Evolutionary conservation across 2,888 invertebrate species (phyloP), one percentile per base, ranked within the genome.

Genomic region (Zootermopsis nevadensis): DNA sequence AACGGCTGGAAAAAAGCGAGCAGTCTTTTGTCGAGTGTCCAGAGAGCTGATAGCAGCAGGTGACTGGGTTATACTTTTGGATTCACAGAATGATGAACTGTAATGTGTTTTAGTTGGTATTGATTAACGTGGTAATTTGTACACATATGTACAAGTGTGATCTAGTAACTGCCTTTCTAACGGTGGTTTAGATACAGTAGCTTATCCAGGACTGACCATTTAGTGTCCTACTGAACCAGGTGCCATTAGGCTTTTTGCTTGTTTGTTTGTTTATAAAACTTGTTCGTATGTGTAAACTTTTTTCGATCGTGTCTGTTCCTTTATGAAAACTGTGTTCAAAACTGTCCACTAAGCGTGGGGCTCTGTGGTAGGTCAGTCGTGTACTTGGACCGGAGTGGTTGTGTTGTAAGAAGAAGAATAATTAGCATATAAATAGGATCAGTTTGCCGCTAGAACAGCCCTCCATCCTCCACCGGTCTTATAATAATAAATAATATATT

Each of bases 111-210:
- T n/a, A 74, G 74, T 74, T 35, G 3, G 31, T 12, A 69, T 31
- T 69, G 69, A 69, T 69, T 74, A 74, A 74, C 74, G 24, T 42
- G 74, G 1, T 69, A 69, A 69, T 69, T 33, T 69, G 31, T 69
- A 69, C 69, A 69, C 33, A 33, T 33, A 19, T 7, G 24, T 7
- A 24, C 27, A 6, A 22, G 67, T 30, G 69, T 15, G 22, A 33
- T 69, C 33, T 30, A 74, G 74, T 42, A 38, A 42, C n/a, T 38
- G 19, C n/a, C 38, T 27, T 24, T 38, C 74, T 74, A 74, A 74
- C 74, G 74, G 74, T 74, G 38, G 38, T 74, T 74, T 74, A 74
- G 74, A 38, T 74, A 22, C 35, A 74, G 15, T 69, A 30, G 69
- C 69, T 69, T 0, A 31, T 31, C 15, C 69, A 33, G n/a, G 74